Evolutionary conservation across 2,888 invertebrate species (phyloP).

Genomic region (Drosophila basisetae): DNA sequence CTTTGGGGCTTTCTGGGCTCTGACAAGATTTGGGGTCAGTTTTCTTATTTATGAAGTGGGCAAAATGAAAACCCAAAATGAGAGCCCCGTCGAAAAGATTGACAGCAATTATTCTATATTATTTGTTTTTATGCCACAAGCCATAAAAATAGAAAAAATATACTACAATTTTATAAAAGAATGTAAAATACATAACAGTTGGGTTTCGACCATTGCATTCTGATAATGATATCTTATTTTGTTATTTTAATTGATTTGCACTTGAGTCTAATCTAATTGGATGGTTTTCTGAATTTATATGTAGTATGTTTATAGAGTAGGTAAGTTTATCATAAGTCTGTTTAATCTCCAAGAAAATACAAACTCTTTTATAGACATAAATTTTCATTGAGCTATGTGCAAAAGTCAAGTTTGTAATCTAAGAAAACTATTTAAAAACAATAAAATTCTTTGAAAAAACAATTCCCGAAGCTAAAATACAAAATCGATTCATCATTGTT

Average conservation of each 20-base stretch:
- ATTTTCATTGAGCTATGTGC: background rate
- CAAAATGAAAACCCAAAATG: conserved; percentile 12
- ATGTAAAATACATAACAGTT: background rate
- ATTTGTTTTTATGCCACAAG: background rate
- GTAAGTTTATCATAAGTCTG: background rate
- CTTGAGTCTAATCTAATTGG: background rate
- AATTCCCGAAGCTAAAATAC: conserved; percentile 3
- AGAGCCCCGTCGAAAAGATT: background rate
- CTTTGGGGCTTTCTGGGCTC: conserved; percentile 1
- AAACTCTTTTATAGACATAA: conserved; percentile 1
- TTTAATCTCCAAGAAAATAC: background rate
- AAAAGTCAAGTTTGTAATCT: background rate
- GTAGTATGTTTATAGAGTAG: background rate
- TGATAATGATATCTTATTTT: background rate
- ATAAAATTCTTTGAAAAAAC: conserved; percentile 22
- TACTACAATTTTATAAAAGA: background rate
- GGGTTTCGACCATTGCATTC: background rate
- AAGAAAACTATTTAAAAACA: conserved; percentile 1
- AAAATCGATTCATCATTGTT: conserved; percentile 15
- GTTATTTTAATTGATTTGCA: background rate
- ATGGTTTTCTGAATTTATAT: background rate
- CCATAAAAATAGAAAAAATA: background rate
- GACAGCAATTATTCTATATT: background rate
- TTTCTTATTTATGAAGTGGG: conserved; percentile 28
- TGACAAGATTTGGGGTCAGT: conserved; percentile 15